These are phyloP conservation scores for Ciona savignyi DNA, from an alignment of 23 tunicate species.

Conservation along the genomic window DNA sequence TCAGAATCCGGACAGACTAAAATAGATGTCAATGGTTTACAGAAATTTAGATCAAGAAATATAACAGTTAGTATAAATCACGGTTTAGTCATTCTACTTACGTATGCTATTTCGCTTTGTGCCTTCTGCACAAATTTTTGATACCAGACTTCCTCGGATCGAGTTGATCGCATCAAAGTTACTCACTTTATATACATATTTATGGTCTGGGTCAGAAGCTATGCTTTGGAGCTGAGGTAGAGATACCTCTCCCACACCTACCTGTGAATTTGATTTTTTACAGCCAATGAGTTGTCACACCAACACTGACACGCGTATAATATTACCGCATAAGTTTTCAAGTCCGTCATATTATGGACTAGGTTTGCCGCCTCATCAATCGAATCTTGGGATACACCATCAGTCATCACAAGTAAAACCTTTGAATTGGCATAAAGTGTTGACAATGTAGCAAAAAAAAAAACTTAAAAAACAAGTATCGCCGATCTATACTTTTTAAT, in stretches of 20 bases:
- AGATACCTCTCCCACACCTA: constrained; percentile 81
- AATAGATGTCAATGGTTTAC: too few relatives aligned
- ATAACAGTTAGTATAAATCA: too few relatives aligned
- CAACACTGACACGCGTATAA: too few relatives aligned
- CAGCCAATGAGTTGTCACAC: too few relatives aligned
- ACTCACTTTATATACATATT: constrained; percentile 41
- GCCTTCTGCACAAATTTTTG: constrained; percentile 50
- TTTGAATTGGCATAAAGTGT: background rate
- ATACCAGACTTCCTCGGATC: constrained; percentile 22
- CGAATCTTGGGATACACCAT: constrained; percentile 63
- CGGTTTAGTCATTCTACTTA: too few relatives aligned
- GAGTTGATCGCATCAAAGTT: constrained; percentile 66
- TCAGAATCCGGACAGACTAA: constrained; percentile 46
- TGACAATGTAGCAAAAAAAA: too few relatives aligned
- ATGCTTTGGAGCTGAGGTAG: constrained; percentile 27
- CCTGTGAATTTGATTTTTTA: constrained; percentile 17
- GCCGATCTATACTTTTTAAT: too few relatives aligned
- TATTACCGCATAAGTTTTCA: constrained; percentile 71
- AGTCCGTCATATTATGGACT: constrained; percentile 29
- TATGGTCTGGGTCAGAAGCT: constrained; percentile 59
- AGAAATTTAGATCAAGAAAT: too few relatives aligned
- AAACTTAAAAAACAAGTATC: too few relatives aligned
- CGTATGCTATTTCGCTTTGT: constrained; percentile 12
- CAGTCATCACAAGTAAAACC: constrained; percentile 66
- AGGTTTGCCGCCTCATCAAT: constrained; percentile 23